Evolutionary conservation across 1,140 invertebrate genomes (phyloP).

Genomic region (Brachionus rubens): DNA sequence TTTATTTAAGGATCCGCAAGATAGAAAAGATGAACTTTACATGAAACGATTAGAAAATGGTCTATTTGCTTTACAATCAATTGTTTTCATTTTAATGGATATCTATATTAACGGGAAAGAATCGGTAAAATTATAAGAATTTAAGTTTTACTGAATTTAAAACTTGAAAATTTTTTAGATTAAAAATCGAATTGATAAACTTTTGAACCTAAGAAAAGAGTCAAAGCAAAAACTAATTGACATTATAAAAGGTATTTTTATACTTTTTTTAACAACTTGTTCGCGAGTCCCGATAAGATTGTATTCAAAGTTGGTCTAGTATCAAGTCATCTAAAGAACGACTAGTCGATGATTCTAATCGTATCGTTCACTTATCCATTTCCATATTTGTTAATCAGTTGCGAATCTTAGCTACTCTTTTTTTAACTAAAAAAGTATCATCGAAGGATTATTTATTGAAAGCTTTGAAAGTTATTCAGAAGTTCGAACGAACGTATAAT

Average conservation of each 20-base stretch:
- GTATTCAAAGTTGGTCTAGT: too few relatives aligned
- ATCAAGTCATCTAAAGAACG: too few relatives aligned
- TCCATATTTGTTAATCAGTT: too few relatives aligned
- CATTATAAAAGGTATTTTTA: constrained; percentile 11
- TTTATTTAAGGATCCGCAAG: not conserved
- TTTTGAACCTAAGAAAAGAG: constrained; percentile 29
- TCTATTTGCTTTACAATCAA: constrained; percentile 38
- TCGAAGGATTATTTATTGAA: too few relatives aligned
- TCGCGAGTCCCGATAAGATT: too few relatives aligned
- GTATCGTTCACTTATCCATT: too few relatives aligned
- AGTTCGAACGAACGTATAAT: too few relatives aligned
- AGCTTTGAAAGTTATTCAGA: too few relatives aligned
- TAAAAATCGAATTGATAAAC: constrained; percentile 15
- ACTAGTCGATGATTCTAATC: too few relatives aligned
- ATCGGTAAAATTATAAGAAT: constrained; percentile 23
- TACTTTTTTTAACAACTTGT: too few relatives aligned
- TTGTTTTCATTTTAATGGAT: constrained; percentile 42
- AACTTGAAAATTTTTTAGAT: not conserved
- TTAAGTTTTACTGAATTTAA: not conserved
- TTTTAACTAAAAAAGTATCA: too few relatives aligned
- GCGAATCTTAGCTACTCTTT: too few relatives aligned
- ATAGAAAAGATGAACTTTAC: constrained; percentile 27
- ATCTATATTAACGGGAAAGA: constrained; percentile 18
- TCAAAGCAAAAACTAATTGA: not conserved
- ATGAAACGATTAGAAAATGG: constrained; percentile 32